Conservation (phyloP, 2,888 invertebrate genomes). For the Conistra vaccinii region DNA sequence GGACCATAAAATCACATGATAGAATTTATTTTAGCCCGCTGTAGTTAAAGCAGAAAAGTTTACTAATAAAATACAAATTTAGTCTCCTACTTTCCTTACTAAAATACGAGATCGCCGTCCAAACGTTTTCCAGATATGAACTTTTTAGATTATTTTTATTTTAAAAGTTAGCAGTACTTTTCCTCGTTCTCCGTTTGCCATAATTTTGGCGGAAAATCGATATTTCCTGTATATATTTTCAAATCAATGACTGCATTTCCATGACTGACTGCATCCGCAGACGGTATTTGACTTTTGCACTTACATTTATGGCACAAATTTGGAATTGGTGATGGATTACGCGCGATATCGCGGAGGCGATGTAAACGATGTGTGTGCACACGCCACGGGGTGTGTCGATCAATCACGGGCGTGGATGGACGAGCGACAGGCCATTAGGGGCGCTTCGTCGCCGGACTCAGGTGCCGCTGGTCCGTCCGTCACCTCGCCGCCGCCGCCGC, state of each 20-base stretch:
- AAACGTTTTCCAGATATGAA: conserved; percentile 70
- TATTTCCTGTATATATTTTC: conserved; percentile 17
- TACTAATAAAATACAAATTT: conserved; percentile 77
- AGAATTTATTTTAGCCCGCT: conserved; percentile 30
- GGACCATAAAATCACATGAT: conserved; percentile 20
- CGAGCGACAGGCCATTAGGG: conserved; percentile 89
- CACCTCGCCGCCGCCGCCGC: conserved; percentile 61
- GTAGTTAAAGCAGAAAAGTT: conserved; percentile 67
- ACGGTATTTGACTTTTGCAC: conserved; percentile 55
- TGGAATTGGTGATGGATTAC: conserved; percentile 85
- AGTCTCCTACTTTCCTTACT: conserved; percentile 71
- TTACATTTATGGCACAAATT: conserved; percentile 72
- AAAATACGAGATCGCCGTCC: conserved; percentile 73
- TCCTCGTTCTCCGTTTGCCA: conserved; percentile 47
- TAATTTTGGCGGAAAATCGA: conserved; percentile 37
- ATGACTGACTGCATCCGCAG: conserved; percentile 6
- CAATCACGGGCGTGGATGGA: conserved; percentile 87
- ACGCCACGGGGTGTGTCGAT: conserved; percentile 86
- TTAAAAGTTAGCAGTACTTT: conserved; percentile 67
- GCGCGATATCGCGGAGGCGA: conserved; percentile 79
- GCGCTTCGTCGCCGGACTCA: conserved; percentile 79
- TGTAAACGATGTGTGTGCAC: conserved; percentile 84
- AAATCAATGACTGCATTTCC: not conserved
- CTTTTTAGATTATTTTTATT: conserved; percentile 70
- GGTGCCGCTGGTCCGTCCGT: conserved; percentile 76